A percentile compares a stretch with the other conserved stretches of the same genome.
These are phyloP conservation scores for Timema cristinae DNA, from an alignment of 2,888 invertebrate genomes.

Conservation along the genomic window DNA sequence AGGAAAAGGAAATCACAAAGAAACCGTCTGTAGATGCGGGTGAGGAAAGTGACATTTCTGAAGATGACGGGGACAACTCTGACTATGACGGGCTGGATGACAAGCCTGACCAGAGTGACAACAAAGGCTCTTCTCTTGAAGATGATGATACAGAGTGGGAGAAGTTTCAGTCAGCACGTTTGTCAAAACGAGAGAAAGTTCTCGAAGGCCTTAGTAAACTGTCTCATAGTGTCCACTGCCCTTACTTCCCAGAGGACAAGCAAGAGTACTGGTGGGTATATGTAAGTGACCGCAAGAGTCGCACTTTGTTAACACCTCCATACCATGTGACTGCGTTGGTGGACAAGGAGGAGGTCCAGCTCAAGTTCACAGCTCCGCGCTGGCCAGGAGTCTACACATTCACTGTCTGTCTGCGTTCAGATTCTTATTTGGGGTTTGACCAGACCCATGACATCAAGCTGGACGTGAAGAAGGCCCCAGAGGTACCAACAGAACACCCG, in stretches of 20 bases:
- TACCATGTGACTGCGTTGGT: slow-evolving; percentile 91
- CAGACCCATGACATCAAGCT: slow-evolving; percentile 91
- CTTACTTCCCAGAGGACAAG: slow-evolving; percentile 90
- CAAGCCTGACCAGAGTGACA: slow-evolving; percentile 37
- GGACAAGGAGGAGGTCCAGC: slow-evolving; percentile 82
- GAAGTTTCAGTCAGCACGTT: slow-evolving; percentile 74
- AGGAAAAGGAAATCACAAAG: slow-evolving; percentile 2
- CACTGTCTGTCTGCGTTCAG: slow-evolving; percentile 89
- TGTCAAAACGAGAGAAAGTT: slow-evolving; percentile 79
- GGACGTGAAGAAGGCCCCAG: slow-evolving; percentile 95
- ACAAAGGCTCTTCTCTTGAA: slow-evolving; percentile 50
- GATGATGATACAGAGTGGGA: slow-evolving; percentile 93
- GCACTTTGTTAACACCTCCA: slow-evolving; percentile 86
- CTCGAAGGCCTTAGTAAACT: slow-evolving; percentile 90
- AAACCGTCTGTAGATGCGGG: slow-evolving; percentile 24
- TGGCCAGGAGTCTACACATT: slow-evolving; percentile 92
- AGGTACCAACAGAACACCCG: slow-evolving; percentile 87
- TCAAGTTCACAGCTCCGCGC: slow-evolving; percentile 94
- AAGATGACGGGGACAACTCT: slow-evolving; percentile 51
- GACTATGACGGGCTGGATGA: slow-evolving; percentile 51
- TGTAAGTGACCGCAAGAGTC: slow-evolving; percentile 91
- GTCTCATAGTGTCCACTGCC: slow-evolving; percentile 96
- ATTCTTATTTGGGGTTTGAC: slow-evolving; percentile 97
- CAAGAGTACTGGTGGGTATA: slow-evolving; percentile 99
- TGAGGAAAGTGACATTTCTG: slow-evolving; percentile 52